A percentile compares a stretch with the other conserved stretches of the same genome.
Evolutionary conservation across 2,113 vertebrate genomes (phyloP).

Genomic region (Petrocephalus microphthalmus): DNA sequence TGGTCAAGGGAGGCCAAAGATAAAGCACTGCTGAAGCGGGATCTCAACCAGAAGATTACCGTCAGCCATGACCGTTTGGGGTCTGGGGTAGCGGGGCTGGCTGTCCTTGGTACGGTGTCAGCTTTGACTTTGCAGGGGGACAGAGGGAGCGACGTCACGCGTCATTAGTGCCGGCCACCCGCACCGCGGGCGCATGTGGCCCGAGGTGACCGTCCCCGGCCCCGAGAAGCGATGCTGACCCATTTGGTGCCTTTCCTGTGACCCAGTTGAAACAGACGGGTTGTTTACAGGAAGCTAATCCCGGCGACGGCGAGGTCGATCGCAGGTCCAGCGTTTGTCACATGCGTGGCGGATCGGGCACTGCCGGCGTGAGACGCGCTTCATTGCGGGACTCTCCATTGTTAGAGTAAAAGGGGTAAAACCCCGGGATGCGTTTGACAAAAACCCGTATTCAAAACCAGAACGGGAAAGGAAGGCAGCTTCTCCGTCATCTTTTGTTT

Average conservation of each 20-base stretch:
- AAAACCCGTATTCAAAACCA: background rate
- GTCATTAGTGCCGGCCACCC: background rate
- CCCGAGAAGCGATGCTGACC: background rate
- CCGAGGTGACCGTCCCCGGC: background rate
- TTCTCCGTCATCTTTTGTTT: background rate
- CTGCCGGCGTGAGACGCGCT: background rate
- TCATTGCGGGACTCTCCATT: background rate
- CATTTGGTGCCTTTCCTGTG: background rate
- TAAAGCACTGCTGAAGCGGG: background rate
- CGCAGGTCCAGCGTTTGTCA: background rate
- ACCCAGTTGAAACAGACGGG: background rate
- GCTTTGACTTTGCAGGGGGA: background rate
- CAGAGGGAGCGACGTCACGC: background rate
- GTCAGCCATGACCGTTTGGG: background rate
- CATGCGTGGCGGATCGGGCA: background rate
- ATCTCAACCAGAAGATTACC: background rate
- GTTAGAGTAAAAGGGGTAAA: background rate
- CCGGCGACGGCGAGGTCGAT: background rate
- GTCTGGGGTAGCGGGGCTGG: background rate
- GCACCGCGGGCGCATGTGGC: background rate
- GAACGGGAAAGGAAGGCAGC: background rate
- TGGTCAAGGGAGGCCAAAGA: background rate
- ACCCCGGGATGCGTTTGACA: background rate
- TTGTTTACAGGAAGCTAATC: background rate
- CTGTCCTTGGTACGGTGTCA: background rate